Evolutionary conservation across 2,113 vertebrate genomes (phyloP), one percentile per base, ranked within the genome.

Genomic region (Stegastes partitus): DNA sequence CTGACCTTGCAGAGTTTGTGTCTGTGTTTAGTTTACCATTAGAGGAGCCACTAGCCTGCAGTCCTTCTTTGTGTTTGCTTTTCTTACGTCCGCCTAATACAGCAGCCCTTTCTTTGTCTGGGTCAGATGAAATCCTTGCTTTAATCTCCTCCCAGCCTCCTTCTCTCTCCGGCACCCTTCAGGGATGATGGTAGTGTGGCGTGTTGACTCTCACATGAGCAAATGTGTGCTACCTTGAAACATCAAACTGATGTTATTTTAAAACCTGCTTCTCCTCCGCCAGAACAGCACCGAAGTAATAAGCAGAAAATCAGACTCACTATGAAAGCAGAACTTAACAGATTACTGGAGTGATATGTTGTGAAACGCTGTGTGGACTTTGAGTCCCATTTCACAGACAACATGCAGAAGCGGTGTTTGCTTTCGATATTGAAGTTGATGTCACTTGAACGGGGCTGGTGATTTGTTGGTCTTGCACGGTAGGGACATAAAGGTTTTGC

Each of bases 1-100:
- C 55, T 64, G 68, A 68, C 44, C 58, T 80, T 75, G 73, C 61
- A 74, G 63, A 79, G 26, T 72, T 78, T 47, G n/a, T 82, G 57
- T 76, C 59, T 83, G 14, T 79, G 58, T 70, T 76, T 53, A 68
- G 53, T 68, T 22, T 34, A 59, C 67, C 31, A 34, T 71, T 54
- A 62, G 53, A 37, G 18, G 21, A 16, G 61, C 57, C 39, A 25
- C 6, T 63, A 22, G 62, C 23, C 55, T 8, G 10, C 22, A 44
- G 65, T 50, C 44, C 12, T 19, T 42, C 22, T 57, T 51, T 68
- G 7, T 70, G 22, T 80, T 74, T 63, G 18, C 31, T 50, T 76
- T 25, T 74, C 45, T 44, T 5, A 49, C 37, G 25, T 28, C 53
- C 4, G 3, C 44, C 15, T 65, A 21, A 44, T 39, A 65, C 51